These are phyloP conservation scores for Caloenas nicobarica DNA, from an alignment of 2,113 vertebrate species.

Conservation along the genomic window DNA sequence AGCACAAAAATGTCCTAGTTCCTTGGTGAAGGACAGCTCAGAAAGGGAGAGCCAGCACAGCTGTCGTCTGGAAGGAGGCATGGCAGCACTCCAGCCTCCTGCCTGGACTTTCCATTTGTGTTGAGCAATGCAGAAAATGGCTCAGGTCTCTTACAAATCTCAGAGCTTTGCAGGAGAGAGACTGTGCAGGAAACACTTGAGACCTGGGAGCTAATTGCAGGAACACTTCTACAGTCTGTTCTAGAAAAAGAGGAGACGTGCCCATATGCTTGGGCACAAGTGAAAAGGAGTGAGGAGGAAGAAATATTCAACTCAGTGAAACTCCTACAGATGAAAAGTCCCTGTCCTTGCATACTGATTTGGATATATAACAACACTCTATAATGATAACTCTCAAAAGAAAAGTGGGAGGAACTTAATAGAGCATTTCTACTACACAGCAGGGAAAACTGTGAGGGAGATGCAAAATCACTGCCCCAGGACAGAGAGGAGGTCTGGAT, in stretches of 20 bases:
- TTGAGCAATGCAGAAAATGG: not conserved
- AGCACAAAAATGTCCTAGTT: not conserved
- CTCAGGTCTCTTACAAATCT: not conserved
- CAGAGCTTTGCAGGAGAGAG: accelerated
- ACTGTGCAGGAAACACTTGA: not conserved
- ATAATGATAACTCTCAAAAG: not conserved
- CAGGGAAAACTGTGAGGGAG: not conserved
- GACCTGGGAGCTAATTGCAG: not conserved
- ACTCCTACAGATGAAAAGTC: not conserved
- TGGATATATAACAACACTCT: not conserved
- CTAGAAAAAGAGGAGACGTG: not conserved
- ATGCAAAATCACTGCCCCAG: not conserved
- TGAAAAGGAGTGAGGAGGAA: not conserved
- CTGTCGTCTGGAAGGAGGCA: not conserved
- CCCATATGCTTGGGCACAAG: not conserved
- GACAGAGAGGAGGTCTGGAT: not conserved
- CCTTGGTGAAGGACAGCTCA: not conserved
- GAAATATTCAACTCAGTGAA: not conserved
- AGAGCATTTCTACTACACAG: not conserved
- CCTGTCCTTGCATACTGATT: not conserved
- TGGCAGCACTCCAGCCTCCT: not conserved
- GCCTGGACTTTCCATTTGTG: not conserved
- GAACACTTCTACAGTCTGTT: not conserved
- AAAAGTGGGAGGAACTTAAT: not conserved
- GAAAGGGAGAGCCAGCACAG: not conserved